A percentile compares a stretch with the other conserved stretches of the same genome.
Evolutionary conservation across 92 coral and sea anemone genomes (phyloP).

Genomic region (Montipora capitata): DNA sequence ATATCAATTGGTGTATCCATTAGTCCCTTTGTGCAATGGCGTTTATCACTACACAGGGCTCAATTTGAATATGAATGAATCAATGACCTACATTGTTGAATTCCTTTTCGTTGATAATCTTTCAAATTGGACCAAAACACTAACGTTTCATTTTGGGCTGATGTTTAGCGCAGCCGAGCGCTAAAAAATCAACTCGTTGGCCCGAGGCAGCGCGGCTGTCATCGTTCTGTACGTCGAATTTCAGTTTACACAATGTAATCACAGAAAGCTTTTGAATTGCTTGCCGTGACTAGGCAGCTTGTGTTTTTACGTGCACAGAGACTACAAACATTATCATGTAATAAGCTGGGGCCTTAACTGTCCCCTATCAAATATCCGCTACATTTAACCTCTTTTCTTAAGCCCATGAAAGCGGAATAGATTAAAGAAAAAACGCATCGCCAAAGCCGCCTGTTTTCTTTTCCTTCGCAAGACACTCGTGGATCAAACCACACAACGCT

Average conservation of each 20-base stretch:
- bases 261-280: slow-evolving; percentile 68
- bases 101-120: slow-evolving; percentile 90
- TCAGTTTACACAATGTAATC: slow-evolving; percentile 61
- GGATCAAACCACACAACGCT: slow-evolving; percentile 29
- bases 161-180: slow-evolving; percentile 27
- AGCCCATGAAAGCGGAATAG: slow-evolving; percentile 64
- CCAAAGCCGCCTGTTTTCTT: not conserved
- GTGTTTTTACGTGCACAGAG: slow-evolving; percentile 79
- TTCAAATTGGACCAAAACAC: slow-evolving; percentile 82
- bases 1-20: slow-evolving; percentile 84
- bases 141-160: slow-evolving; percentile 55
- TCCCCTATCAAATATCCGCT: slow-evolving; percentile 86
- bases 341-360: slow-evolving; percentile 77
- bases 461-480: not conserved
- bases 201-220: slow-evolving; percentile 20
- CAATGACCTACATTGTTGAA: slow-evolving; percentile 92
- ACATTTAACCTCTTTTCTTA: slow-evolving; percentile 71
- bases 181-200: slow-evolving; percentile 44
- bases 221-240: slow-evolving; percentile 17
- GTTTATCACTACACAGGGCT: slow-evolving; percentile 87
- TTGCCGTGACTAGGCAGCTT: slow-evolving; percentile 84
- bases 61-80: slow-evolving; percentile 99
- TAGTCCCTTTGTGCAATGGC: slow-evolving; percentile 82
- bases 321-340: slow-evolving; percentile 87
- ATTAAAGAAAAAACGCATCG: slow-evolving; percentile 32